Base-by-base conservation (phyloP, 2,888 invertebrate species). In the Heliconius ethilla region DNA sequence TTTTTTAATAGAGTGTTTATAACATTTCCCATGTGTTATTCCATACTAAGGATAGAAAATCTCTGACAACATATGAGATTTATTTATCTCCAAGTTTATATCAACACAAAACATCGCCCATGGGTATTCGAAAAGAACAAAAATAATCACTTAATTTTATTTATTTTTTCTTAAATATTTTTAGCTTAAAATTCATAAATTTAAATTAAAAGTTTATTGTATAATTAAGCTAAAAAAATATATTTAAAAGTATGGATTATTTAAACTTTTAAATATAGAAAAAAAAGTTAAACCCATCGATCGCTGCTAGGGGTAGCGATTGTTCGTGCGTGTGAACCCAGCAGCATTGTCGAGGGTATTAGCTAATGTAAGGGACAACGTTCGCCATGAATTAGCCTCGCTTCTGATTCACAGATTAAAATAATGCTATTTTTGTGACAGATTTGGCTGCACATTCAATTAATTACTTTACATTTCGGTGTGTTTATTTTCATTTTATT, bases 251-350 rank as follows among this genome's bases (percentile, higher is more conserved):
- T 59, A n/a, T n/a, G 22, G n/a, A 59, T 59, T 59, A n/a, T n/a
- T n/a, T n/a, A n/a, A 59, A 59, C 11, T 59, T 59, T 51, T 18
- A 27, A 27, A 15, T 1, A 18, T 13, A n/a, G 3, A 5, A 72
- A 72, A 59, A 59, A 70, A 55, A n/a, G n/a, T 72, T 72, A 72
- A 37, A 72, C n/a, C 55, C 33, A 72, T 59, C 33, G 72, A 72
- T 72, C 74, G 74, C 40, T 63, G 37, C 40, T 15, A 63, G 63
- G 62, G 72, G 72, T 72, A 72, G 59, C 72, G 5, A 83, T 83
- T 84, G 85, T 82, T 83, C 87, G 87, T 86, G 89, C 90, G 90
- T 88, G 89, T 87, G 89, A 87, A 86, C 87, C 86, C 10, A 51
- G 74, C 78, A 81, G 87, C 84, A 89, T 89, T 90, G 89, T 90